Evolutionary conservation across 2,888 invertebrate species (phyloP), one percentile per base, ranked within the genome.

Genomic region (Phymatocera aterrima): DNA sequence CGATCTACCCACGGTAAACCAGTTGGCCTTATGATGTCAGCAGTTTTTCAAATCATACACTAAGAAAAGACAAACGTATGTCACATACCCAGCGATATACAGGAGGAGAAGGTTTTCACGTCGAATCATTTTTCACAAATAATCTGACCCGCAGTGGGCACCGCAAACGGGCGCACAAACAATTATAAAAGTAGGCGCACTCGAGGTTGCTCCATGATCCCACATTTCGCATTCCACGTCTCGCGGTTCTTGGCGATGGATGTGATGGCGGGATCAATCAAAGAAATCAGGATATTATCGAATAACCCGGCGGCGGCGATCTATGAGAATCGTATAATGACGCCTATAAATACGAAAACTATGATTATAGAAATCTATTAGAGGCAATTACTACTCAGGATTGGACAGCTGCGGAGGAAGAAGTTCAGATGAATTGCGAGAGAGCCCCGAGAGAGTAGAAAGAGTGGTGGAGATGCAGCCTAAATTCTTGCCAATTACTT

Each of bases 301-400:
- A 72, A 72, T 51, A 51, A 18, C 31, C 72, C 34, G 43, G 51
- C 72, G 72, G 72, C 48, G 28, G 72, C 51, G 84, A 84, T 84
- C 82, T 84, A 84, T 84, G 85, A 74, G 80, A 81, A 82, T 82
- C 82, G 80, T 78, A 80, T 81, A 79, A 80, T 43, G n/a, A 80
- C 61, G 61, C 51, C 74, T 79, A 80, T 80, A 79, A 83, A 81
- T 79, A 81, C 74, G 68, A 65, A 57, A 57, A 57, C 43, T 64
- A 43, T 77, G 78, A 80, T 85, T 81, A 80, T 80, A 79, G 80
- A 81, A 83, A 75, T 75, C 78, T 78, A 78, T 68, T 78, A 78
- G 78, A 54, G 78, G 68, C 61, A 68, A 78, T 78, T 70, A 78
- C 75, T 57, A 21, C 54, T 37, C 75, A 15, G 60, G n/a, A 21